These are phyloP conservation scores for Conger conger DNA, from an alignment of 2,113 vertebrate genomes.

Conservation along the genomic window DNA sequence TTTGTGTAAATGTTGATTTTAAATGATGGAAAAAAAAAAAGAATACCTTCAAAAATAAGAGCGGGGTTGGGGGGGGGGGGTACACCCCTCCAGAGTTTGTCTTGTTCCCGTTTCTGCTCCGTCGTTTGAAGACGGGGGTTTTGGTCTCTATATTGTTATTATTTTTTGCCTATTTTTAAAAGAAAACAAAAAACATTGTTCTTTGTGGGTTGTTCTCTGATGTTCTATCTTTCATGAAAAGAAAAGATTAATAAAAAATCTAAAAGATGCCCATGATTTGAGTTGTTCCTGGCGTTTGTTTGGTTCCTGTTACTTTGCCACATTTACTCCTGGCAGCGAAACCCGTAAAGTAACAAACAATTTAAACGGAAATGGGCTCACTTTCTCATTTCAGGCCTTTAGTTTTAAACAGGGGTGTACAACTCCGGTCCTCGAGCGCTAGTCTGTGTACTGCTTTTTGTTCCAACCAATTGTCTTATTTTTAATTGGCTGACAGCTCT, in stretches of 20 bases:
- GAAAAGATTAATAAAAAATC: slow-evolving; percentile 58
- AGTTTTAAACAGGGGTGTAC: too few relatives aligned
- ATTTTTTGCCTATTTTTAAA: slow-evolving; percentile 61
- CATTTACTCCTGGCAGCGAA: too few relatives aligned
- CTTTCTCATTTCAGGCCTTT: too few relatives aligned
- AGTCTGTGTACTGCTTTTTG: too few relatives aligned
- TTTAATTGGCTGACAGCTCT: too few relatives aligned
- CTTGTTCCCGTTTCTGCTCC: slow-evolving; percentile 50
- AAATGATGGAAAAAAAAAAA: slow-evolving; percentile 23
- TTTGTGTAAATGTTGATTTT: slow-evolving; percentile 64
- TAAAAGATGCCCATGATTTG: slow-evolving; percentile 30
- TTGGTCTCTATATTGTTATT: slow-evolving; percentile 44
- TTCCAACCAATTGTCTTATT: too few relatives aligned
- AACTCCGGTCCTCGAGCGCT: too few relatives aligned
- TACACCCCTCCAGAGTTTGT: slow-evolving; percentile 52
- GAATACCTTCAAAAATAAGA: slow-evolving; percentile 32
- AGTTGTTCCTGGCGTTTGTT: not conserved
- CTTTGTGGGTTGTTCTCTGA: slow-evolving; percentile 71
- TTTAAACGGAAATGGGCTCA: too few relatives aligned
- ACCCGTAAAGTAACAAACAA: too few relatives aligned
- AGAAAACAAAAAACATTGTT: slow-evolving; percentile 65
- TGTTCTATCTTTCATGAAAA: slow-evolving; percentile 70
- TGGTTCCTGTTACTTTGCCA: not conserved
- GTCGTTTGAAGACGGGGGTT: slow-evolving; percentile 53
- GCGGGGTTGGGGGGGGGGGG: slow-evolving; percentile 32